Evolutionary conservation across 2,797 vertebrate species (phyloP).

Genomic region (Eulemur rubriventer): DNA sequence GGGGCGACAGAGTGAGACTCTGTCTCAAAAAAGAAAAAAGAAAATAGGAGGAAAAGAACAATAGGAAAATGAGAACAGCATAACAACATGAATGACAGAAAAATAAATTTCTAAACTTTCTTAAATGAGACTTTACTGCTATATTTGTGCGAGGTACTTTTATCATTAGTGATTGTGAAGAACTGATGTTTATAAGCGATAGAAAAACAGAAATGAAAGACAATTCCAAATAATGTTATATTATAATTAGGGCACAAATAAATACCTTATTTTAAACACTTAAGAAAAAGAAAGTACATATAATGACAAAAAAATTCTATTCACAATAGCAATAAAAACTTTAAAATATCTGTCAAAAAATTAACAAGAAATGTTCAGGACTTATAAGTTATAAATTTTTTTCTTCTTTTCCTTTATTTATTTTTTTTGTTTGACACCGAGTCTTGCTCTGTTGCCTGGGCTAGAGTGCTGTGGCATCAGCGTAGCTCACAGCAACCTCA

Average conservation of each 20-base stretch:
- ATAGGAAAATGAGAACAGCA: background rate
- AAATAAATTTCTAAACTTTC: background rate
- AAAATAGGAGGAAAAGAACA: background rate
- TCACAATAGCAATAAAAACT: background rate
- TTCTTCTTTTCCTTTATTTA: too few species aligned
- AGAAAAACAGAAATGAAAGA: conserved; percentile 13
- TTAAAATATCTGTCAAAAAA: background rate
- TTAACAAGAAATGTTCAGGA: background rate
- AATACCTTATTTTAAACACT: background rate
- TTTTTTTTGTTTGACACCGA: too few species aligned
- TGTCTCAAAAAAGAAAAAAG: background rate
- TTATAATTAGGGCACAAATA: background rate
- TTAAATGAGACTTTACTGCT: background rate
- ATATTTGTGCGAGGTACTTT: background rate
- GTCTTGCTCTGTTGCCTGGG: too few species aligned
- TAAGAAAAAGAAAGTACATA: background rate
- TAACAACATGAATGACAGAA: background rate
- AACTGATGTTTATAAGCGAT: background rate
- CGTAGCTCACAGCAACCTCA: too few species aligned
- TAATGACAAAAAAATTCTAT: background rate
- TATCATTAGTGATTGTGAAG: background rate
- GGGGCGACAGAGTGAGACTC: too few species aligned
- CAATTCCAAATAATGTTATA: background rate
- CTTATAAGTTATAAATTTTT: too few species aligned
- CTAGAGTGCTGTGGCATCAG: too few species aligned